A percentile compares a stretch with the other conserved stretches of the same genome.
Evolutionary conservation across 2,113 vertebrate species (phyloP).

Genomic region (Procapra przewalskii): DNA sequence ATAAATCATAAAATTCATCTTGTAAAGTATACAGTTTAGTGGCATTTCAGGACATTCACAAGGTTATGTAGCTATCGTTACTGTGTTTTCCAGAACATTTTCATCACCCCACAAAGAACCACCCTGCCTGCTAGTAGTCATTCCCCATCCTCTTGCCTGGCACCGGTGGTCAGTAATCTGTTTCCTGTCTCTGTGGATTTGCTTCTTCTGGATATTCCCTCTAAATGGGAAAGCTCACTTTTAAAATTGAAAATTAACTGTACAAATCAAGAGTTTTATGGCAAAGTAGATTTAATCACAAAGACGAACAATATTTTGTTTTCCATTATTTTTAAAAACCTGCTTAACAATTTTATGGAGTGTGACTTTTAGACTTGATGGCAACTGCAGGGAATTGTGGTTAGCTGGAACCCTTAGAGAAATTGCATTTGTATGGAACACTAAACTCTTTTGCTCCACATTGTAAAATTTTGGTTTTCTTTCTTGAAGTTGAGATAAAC

Average conservation of each 20-base stretch:
- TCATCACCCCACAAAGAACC: background rate
- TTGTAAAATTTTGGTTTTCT: background rate
- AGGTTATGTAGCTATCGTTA: background rate
- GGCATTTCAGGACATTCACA: too few relatives aligned
- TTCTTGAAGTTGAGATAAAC: background rate
- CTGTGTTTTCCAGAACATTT: background rate
- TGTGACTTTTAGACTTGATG: background rate
- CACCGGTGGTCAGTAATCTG: accelerated
- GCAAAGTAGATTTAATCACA: background rate
- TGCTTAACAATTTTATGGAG: background rate
- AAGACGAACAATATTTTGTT: background rate
- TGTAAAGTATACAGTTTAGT: background rate
- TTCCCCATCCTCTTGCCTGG: background rate
- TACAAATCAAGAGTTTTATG: background rate
- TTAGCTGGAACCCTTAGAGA: background rate
- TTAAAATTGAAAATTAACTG: background rate
- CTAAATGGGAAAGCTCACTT: background rate
- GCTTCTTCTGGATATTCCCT: background rate
- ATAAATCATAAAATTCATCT: background rate
- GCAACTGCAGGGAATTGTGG: background rate
- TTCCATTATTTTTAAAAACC: background rate
- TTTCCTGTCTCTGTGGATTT: background rate
- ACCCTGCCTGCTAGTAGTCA: background rate
- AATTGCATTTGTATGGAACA: background rate
- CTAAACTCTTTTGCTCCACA: accelerated